phyloP scores from a whole-genome alignment of 23 tunicate genomes.

The Ascidia mentula region DNA sequence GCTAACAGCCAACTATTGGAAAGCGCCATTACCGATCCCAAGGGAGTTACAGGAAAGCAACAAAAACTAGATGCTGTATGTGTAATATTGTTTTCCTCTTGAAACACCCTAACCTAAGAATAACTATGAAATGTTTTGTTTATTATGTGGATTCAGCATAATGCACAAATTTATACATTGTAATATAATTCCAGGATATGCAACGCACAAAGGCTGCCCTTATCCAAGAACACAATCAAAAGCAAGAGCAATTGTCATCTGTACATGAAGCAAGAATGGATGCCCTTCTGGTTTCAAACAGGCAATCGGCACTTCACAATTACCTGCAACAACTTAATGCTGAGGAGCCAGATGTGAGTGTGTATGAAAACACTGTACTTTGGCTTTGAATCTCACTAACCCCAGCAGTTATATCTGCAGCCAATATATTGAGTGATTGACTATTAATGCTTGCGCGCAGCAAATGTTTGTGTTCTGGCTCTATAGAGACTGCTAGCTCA shows the following conservation, averaged over 20 bases:
- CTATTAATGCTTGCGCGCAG: no score
- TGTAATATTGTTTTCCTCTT: neutral
- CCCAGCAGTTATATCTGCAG: no score
- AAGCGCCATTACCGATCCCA: slow-evolving; percentile 8
- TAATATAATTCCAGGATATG: slow-evolving; percentile 29
- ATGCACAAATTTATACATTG: neutral
- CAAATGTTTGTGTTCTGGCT: no score
- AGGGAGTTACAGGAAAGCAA: neutral
- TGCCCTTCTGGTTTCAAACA: slow-evolving; percentile 9
- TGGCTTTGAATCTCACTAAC: no score
- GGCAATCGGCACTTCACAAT: slow-evolving; percentile 8
- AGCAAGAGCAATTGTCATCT: slow-evolving; percentile 25
- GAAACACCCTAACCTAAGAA: no score
- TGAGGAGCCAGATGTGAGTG: slow-evolving; percentile 28
- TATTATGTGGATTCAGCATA: neutral
- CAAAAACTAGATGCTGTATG: neutral
- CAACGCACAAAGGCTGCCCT: slow-evolving; percentile 31
- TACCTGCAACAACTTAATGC: slow-evolving; percentile 28
- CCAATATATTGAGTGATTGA: no score
- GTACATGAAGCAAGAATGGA: slow-evolving; percentile 51
- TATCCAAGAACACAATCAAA: slow-evolving; percentile 22
- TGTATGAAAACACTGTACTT: no score
- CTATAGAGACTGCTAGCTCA: no score
- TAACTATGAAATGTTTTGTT: neutral
- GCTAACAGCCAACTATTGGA: slow-evolving; percentile 1